Percentiles rank a stretch among this genome's conserved stretches.
phyloP scores from a whole-genome alignment of 2,797 vertebrate genomes.

The Ibycter americanus region DNA sequence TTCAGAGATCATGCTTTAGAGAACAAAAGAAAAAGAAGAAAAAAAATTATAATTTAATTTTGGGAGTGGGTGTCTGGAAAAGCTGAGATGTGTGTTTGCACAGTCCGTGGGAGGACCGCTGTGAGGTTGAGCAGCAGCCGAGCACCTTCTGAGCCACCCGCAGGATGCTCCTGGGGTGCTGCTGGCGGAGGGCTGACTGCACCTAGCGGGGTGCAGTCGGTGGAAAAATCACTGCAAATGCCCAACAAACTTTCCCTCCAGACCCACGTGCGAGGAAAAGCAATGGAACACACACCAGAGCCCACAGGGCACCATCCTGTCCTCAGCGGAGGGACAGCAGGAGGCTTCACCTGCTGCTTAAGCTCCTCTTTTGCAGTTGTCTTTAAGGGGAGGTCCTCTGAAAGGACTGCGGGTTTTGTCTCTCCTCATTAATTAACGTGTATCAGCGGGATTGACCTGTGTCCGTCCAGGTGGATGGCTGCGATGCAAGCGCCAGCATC shows the following conservation, averaged over 20 bases:
- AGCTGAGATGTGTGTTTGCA: background rate
- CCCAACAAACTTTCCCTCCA: background rate
- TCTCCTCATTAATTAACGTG: background rate
- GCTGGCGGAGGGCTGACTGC: background rate
- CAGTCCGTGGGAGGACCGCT: background rate
- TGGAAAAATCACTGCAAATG: background rate
- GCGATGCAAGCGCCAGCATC: background rate
- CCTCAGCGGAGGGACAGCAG: rapidly evolving
- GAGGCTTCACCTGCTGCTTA: background rate
- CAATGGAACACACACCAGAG: background rate
- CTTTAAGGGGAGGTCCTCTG: background rate
- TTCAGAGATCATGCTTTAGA: background rate
- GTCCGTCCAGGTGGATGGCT: rapidly evolving
- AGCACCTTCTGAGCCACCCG: background rate
- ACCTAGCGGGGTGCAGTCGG: background rate
- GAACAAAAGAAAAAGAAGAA: background rate
- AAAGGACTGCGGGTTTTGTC: background rate
- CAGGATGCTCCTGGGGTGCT: background rate
- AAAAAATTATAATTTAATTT: background rate
- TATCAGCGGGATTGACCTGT: rapidly evolving
- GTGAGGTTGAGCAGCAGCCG: background rate
- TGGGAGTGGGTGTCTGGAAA: background rate
- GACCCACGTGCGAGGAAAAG: background rate
- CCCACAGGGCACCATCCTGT: rapidly evolving
- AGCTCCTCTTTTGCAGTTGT: background rate